Base-by-base conservation (phyloP, 2,113 vertebrate genomes). In the Sakesphorus luctuosus region DNA sequence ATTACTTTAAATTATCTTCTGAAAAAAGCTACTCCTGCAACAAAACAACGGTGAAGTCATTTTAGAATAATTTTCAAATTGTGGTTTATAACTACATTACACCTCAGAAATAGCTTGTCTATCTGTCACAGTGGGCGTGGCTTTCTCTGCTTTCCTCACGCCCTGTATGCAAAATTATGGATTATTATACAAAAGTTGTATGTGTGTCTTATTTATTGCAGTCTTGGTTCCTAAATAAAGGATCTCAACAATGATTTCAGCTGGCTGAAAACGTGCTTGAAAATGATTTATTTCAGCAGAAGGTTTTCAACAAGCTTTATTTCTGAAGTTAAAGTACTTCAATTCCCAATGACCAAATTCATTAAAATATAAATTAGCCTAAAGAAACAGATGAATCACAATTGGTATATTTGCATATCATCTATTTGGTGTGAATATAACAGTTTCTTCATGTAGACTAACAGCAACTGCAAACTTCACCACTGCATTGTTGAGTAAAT, bases 301-400 rank as follows among this genome's bases (percentile, higher is more conserved):
- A 95, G 73, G 13, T 86, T 96, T 96, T 96, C 82, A 92, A 90
- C 68, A 86, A 92, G 44, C 68, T 95, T 73, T 92, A 26, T 95
- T 90, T 94, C 68, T 95, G 72, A 92, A 89, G 73, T 49, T 75
- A 44, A 96, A 94, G 80, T 81, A 74, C 65, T 96, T 87, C 72
- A 92, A 89, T 92, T 94, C 83, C 79, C 93, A 87, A 24, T 93
- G 83, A 95, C 73, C 83, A 94, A 84, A 86, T 85, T 84, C 69
- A 95, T 96, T 96, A 94, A 96, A 94, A 92, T 92, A 96, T 84
- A 96, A 93, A 96, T 96, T 96, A 96, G 53, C 83, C 66, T 82
- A 86, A 93, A 93, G 90, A 95, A 96, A 92, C 76, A 86, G 56
- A 90, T 84, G 65, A 96, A 92, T 96, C 91, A 93, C 73, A 75